These are phyloP conservation scores for Diarsia mendica DNA, from an alignment of 2,888 invertebrate genomes.

Conservation along the genomic window DNA sequence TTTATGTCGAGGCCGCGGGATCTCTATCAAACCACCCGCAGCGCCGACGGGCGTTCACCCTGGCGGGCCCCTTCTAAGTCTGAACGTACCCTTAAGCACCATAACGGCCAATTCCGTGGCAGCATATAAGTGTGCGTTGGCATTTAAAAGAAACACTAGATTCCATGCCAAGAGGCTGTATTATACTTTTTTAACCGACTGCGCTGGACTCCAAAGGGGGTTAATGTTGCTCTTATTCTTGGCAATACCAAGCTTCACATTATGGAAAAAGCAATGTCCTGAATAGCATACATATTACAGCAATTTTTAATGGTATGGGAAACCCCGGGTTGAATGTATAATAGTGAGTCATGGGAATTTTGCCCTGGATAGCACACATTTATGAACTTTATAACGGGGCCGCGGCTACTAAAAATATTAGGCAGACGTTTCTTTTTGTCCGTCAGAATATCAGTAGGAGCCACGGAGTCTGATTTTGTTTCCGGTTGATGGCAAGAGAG, in stretches of 20 bases:
- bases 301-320: not conserved
- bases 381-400: not conserved
- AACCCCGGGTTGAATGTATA: not conserved
- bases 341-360: not conserved
- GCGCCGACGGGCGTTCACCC: too few relatives aligned
- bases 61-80: too few relatives aligned
- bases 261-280: not conserved
- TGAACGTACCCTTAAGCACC: too few relatives aligned
- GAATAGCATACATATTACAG: not conserved
- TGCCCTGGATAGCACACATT: not conserved
- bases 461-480: too few relatives aligned
- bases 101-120: not conserved
- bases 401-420: not conserved
- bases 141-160: not conserved
- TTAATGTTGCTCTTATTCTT: slow-evolving; percentile 8
- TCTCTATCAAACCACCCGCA: too few relatives aligned
- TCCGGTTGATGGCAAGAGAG: too few relatives aligned
- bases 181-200: slow-evolving; percentile 1
- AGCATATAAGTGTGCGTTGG: not conserved
- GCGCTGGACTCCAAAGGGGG: not conserved
- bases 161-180: slow-evolving; percentile 10
- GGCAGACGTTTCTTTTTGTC: too few relatives aligned
- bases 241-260: slow-evolving; percentile 18
- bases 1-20: too few relatives aligned
- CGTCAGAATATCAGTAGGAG: too few relatives aligned